Percentiles rank a stretch among this genome's conserved stretches.
These are phyloP conservation scores for Acleris sparsana DNA, from an alignment of 2,888 invertebrate species.

Conservation along the genomic window DNA sequence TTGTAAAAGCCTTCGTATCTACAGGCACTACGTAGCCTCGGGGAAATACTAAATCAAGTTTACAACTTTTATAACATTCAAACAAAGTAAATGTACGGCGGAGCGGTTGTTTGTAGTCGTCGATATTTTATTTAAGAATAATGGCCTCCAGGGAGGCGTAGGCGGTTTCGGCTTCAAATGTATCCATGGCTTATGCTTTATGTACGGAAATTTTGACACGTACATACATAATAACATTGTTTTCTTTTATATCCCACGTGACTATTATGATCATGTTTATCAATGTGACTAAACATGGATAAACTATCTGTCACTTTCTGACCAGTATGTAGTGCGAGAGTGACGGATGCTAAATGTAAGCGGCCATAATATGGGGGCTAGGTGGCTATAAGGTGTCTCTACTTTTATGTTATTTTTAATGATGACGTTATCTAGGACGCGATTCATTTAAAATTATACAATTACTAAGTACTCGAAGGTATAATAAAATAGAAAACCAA, in stretches of 20 bases:
- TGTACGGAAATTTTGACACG: constrained; percentile 13
- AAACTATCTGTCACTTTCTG: too few relatives aligned
- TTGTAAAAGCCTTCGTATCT: neutral
- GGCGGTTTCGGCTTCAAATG: constrained; percentile 11
- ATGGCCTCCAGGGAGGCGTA: constrained; percentile 19
- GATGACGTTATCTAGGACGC: too few relatives aligned
- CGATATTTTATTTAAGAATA: constrained; percentile 36
- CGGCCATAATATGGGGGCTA: too few relatives aligned
- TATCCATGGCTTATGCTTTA: constrained; percentile 16
- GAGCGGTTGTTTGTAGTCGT: constrained; percentile 21
- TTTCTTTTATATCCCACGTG: neutral
- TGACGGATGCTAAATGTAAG: too few relatives aligned
- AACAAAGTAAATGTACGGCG: constrained; percentile 31
- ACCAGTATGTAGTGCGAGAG: too few relatives aligned
- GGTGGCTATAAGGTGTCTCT: too few relatives aligned
- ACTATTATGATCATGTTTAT: too few relatives aligned
- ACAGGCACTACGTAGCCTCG: constrained; percentile 1
- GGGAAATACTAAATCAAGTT: constrained; percentile 32
- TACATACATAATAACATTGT: neutral
- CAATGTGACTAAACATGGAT: too few relatives aligned
- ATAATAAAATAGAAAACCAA: too few relatives aligned
- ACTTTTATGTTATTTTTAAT: too few relatives aligned
- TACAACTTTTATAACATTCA: constrained; percentile 34
- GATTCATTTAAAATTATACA: too few relatives aligned
- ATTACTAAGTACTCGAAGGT: too few relatives aligned